phyloP scores from a whole-genome alignment of 2,113 vertebrate species.

The Osmerus eperlanus region DNA sequence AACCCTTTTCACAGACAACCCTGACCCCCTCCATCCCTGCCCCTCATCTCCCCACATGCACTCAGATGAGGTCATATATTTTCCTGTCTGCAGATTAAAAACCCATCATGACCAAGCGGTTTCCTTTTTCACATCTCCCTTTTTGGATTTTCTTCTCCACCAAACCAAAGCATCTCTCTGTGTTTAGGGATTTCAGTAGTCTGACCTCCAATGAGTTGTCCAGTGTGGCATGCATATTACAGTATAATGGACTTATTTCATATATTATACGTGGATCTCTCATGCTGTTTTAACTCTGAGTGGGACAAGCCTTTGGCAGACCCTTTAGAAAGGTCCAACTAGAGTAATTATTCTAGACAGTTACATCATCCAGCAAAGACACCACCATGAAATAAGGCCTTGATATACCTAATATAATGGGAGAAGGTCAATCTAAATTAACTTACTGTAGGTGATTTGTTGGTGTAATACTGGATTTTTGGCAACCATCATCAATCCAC shows the following conservation, averaged over 20 bases:
- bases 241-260: background rate
- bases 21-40: conserved; percentile 11
- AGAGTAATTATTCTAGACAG: background rate
- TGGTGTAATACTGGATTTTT: conserved; percentile 3
- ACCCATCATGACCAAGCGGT: conserved; percentile 16
- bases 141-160: background rate
- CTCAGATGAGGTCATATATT: conserved; percentile 40
- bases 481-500: background rate
- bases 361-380: background rate
- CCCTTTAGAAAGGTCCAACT: background rate
- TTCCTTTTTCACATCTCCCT: background rate
- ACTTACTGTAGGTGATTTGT: background rate
- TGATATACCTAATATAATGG: background rate
- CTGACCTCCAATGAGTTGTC: background rate
- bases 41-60: conserved; percentile 23
- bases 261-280: background rate
- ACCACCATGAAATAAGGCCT: background rate
- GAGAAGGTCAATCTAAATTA: conserved; percentile 7
- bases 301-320: background rate
- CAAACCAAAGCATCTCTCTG: background rate
- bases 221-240: too few relatives aligned
- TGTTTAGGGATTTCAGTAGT: background rate
- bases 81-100: conserved; percentile 41
- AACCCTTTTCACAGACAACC: too few relatives aligned
- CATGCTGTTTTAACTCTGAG: background rate